These are phyloP conservation scores for Actinopyga echinites DNA, from an alignment of 53 echinoderm and acorn worm genomes.

Conservation along the genomic window DNA sequence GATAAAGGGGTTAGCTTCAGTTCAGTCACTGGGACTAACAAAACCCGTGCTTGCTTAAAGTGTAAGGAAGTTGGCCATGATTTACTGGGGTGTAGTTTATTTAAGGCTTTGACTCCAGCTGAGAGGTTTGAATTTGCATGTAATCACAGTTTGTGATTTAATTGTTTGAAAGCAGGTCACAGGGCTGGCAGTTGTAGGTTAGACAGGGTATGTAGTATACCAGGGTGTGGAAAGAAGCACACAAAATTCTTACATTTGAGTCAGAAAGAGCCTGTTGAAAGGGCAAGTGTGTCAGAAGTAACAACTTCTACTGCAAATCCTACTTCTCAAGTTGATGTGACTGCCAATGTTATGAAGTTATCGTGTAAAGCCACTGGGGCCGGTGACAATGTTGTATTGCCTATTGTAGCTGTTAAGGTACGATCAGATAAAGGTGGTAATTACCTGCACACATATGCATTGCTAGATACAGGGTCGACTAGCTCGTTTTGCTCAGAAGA, in stretches of 20 bases:
- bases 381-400: conserved; percentile 23
- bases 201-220: conserved; percentile 29
- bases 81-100: conserved; percentile 48
- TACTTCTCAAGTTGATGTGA: neutral
- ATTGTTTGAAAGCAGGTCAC: conserved; percentile 51
- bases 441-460: conserved; percentile 34
- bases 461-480: conserved; percentile 56
- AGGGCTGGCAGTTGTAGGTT: conserved; percentile 24
- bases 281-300: neutral
- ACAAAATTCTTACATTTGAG: conserved; percentile 53
- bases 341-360: neutral
- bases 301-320: conserved; percentile 9
- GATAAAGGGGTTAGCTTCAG: neutral
- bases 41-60: conserved; percentile 23
- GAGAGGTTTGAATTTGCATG: conserved; percentile 46
- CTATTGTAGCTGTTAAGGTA: conserved; percentile 25
- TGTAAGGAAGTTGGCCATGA: conserved; percentile 36
- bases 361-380: conserved; percentile 36
- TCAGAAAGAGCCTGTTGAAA: conserved; percentile 17
- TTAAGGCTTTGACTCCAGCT: conserved; percentile 40
- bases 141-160: conserved; percentile 51
- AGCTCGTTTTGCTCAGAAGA: conserved; percentile 45
- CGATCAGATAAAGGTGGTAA: neutral
- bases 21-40: neutral
- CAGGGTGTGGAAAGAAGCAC: conserved; percentile 61